Conservation (phyloP, 2,113 vertebrate genomes). For the Corythaixoides concolor region DNA sequence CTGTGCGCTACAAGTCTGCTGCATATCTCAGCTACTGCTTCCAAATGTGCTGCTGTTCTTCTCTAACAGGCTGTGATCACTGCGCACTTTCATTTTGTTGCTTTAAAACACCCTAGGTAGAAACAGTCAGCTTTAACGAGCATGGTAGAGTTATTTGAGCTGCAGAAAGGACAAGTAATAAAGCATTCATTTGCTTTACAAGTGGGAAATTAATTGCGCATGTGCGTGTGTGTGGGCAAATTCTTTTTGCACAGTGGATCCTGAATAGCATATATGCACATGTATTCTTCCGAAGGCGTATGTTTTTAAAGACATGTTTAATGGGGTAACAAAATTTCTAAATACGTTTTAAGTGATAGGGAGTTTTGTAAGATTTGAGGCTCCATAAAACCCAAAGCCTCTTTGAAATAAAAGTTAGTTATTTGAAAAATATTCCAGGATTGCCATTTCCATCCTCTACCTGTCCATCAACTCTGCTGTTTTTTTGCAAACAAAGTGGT, state of each 20-base stretch:
- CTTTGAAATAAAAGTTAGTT: neutral
- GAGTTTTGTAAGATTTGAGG: neutral
- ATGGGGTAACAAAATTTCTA: neutral
- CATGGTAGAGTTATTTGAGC: neutral
- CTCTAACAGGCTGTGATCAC: neutral
- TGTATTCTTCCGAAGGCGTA: neutral
- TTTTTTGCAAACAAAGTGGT: neutral
- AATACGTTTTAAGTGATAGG: neutral
- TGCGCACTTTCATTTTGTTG: rapidly evolving
- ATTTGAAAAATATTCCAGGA: neutral
- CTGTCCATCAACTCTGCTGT: neutral
- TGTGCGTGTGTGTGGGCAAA: neutral
- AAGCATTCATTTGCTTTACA: conserved; percentile 5
- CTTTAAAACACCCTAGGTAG: neutral
- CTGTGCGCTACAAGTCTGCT: rapidly evolving
- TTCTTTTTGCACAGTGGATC: neutral
- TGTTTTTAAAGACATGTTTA: neutral
- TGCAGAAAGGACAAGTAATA: conserved; percentile 14
- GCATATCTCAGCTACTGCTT: neutral
- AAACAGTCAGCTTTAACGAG: neutral
- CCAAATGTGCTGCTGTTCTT: neutral
- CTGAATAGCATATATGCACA: neutral
- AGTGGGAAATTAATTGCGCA: neutral
- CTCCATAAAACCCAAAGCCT: neutral
- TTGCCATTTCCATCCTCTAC: neutral